These are phyloP conservation scores for Rhynchonycteris naso DNA, from an alignment of 2,797 vertebrate genomes.

Conservation along the genomic window DNA sequence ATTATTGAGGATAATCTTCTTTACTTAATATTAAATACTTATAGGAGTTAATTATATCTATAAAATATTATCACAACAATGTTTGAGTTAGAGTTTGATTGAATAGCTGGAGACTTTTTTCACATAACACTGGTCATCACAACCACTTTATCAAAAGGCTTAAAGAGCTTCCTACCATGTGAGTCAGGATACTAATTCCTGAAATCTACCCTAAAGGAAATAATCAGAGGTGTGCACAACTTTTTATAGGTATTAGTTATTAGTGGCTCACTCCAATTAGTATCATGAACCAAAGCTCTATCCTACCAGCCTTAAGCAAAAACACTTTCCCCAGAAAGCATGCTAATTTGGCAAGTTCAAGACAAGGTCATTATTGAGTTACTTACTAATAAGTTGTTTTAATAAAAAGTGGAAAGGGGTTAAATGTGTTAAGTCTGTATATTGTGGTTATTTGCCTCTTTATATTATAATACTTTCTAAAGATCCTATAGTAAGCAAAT, in stretches of 20 bases:
- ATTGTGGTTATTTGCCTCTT: constrained; percentile 31
- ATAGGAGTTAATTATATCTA: background rate
- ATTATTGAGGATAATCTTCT: background rate
- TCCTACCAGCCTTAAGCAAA: background rate
- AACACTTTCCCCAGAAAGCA: background rate
- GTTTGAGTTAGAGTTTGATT: background rate
- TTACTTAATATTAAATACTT: background rate
- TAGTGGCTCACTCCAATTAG: background rate
- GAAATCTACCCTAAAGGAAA: constrained; percentile 10
- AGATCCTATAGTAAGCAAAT: constrained; percentile 7
- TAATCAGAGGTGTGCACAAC: background rate
- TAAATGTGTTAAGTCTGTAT: background rate
- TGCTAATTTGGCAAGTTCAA: background rate
- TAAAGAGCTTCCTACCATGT: background rate
- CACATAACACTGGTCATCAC: background rate
- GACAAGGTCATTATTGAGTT: background rate
- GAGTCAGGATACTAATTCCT: background rate
- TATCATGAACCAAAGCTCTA: background rate
- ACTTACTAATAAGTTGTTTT: background rate
- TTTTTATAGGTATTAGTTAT: background rate
- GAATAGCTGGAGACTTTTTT: background rate
- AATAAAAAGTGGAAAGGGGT: background rate
- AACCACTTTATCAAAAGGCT: background rate
- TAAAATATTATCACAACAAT: background rate
- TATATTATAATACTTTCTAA: background rate